Percentiles rank a stretch among this genome's conserved stretches.
Evolutionary conservation across 2,888 invertebrate genomes (phyloP).

Genomic region (Crossocerus cetratus): DNA sequence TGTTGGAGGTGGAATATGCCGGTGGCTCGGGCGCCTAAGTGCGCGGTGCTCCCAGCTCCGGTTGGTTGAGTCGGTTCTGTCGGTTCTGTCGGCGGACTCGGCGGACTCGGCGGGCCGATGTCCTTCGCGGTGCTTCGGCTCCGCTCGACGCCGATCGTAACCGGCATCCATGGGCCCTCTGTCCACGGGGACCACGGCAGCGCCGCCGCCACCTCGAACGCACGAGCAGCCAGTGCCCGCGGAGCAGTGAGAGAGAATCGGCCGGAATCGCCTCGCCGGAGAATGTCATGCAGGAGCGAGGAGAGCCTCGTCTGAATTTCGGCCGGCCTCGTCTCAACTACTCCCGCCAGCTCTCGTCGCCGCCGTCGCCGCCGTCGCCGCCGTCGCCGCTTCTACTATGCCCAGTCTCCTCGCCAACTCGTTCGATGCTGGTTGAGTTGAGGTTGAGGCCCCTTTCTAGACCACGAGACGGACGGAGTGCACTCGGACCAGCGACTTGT

Average conservation of each 20-base stretch:
- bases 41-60: not conserved
- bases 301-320: conserved; percentile 28
- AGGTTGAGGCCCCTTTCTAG: no score
- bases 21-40: conserved; percentile 31
- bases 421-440: not conserved
- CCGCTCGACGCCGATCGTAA: conserved; percentile 41
- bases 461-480: no score
- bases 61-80: no score
- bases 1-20: conserved; percentile 50
- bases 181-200: conserved; percentile 39
- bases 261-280: not conserved
- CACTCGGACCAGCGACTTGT: no score
- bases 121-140: conserved; percentile 39
- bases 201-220: no score
- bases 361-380: not conserved
- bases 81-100: no score
- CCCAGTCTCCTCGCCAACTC: not conserved
- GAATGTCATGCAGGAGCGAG: conserved; percentile 43
- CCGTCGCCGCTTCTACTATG: not conserved
- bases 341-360: conserved; percentile 19
- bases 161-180: conserved; percentile 53
- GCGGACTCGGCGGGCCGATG: conserved; percentile 33
- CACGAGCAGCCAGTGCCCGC: conserved; percentile 14
- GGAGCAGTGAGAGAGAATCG: conserved; percentile 44
- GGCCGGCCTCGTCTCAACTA: conserved; percentile 19